A percentile compares a stretch with the other conserved stretches of the same genome.
These are phyloP conservation scores for Crax fasciolata DNA, from an alignment of 2,797 vertebrate species.

Conservation along the genomic window DNA sequence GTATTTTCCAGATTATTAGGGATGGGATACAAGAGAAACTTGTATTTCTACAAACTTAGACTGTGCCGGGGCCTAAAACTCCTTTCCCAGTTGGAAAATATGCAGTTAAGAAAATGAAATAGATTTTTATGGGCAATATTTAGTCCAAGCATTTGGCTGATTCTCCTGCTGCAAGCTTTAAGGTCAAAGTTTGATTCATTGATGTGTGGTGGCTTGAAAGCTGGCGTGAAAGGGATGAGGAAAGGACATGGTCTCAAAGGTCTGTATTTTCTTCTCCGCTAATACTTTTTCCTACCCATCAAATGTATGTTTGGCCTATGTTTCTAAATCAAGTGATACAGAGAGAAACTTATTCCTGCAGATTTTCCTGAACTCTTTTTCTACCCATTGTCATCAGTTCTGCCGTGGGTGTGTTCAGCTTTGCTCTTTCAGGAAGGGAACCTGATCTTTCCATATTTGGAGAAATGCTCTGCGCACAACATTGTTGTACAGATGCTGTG, in stretches of 20 bases:
- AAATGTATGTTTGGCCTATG: conserved; percentile 33
- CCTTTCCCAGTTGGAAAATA: conserved; percentile 57
- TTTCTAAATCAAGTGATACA: conserved; percentile 45
- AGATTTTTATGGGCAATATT: conserved; percentile 54
- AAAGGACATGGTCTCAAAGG: conserved; percentile 16
- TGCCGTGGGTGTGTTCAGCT: conserved; percentile 21
- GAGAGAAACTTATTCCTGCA: not conserved
- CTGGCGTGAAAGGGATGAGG: conserved; percentile 25
- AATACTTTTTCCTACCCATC: conserved; percentile 18
- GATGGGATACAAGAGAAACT: not conserved
- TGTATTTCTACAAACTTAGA: conserved; percentile 22
- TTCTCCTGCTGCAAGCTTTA: conserved; percentile 35
- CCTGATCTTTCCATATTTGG: conserved; percentile 20
- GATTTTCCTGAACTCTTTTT: not conserved
- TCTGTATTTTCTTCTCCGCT: conserved; percentile 2
- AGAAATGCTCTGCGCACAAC: not conserved
- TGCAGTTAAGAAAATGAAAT: conserved; percentile 38
- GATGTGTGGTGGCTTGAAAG: not conserved
- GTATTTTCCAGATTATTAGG: conserved; percentile 23
- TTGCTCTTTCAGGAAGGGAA: conserved; percentile 13
- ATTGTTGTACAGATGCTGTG: conserved; percentile 11
- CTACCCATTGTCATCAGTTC: conserved; percentile 14
- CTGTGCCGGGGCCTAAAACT: conserved; percentile 28
- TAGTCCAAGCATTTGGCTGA: conserved; percentile 48
- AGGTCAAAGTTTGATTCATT: conserved; percentile 46